Base-by-base conservation (phyloP, 2,888 invertebrate species). In the Drosophila fulvimacula region DNA sequence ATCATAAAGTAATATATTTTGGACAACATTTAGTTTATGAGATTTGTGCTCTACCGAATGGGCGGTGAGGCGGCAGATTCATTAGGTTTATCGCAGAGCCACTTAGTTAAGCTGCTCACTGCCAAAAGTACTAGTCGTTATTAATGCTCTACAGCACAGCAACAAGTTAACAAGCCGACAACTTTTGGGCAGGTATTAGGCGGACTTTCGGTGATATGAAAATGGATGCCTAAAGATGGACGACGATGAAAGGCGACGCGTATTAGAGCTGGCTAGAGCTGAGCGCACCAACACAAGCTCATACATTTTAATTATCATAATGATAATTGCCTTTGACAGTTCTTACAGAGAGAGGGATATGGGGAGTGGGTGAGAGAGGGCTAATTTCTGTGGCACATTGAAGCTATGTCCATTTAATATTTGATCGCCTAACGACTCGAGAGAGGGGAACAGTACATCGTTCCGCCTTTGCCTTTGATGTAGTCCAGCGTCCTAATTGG, bases 291-390 rank as follows among this genome's bases (percentile, higher is more conserved):
- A 53, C 68, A 60, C 62, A 44, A 68, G 65, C 73, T 68, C 73
- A 78, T 84, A 73, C 73, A 84, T 87, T 82, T 84, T 84, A 87
- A 83, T 83, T 87, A 82, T 78, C 81, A 86, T 86, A 69, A 82
- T 86, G 76, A 85, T 81, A 82, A 83, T 81, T 81, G 59, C 67
- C 74, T 83, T 65, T 7, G 17, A 36, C 66, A 63, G 57, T 65
- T 59, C 53, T 67, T 62, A 56, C 74, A 77, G 81, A 68, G 36
- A 6, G 6, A 0, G 7, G 0, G 15, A 11, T 10, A 15, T n/a
- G 1, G 15, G 1, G n/a, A 10, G 6, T 4, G 19, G 15, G 30
- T 1, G 36, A 1, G 15, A 21, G 6, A 15, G 30, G 32, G 24
- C 53, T 69, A 69, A 61, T 69, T 69, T 69, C 36, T 49, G 56